phyloP scores from a whole-genome alignment of 2,888 invertebrate genomes.

The Stenolophus ochropezus region DNA sequence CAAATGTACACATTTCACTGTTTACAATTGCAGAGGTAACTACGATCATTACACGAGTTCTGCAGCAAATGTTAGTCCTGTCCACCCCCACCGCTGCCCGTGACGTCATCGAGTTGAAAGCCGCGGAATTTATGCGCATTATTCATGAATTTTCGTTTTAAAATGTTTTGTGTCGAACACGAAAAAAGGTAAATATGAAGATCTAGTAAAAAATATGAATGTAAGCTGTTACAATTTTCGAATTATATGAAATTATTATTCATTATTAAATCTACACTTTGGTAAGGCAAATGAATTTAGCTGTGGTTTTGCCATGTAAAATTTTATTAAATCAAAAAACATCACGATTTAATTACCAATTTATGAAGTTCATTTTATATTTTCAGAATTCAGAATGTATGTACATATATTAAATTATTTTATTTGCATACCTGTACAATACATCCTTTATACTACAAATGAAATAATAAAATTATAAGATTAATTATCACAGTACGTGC shows the following conservation, averaged over 20 bases:
- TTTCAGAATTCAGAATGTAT: too few species aligned
- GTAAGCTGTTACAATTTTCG: neutral
- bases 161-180: conserved; percentile 28
- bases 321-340: too few species aligned
- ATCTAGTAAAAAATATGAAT: neutral
- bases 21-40: conserved; percentile 1
- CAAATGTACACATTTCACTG: conserved; percentile 1
- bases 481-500: too few species aligned
- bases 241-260: neutral
- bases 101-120: conserved; percentile 43
- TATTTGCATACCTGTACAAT: too few species aligned
- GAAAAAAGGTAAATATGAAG: conserved; percentile 41
- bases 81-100: neutral
- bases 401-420: too few species aligned
- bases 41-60: conserved; percentile 19
- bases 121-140: conserved; percentile 49
- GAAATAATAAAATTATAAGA: too few species aligned
- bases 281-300: too few species aligned
- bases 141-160: conserved; percentile 43
- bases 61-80: conserved; percentile 33
- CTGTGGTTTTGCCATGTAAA: too few species aligned
- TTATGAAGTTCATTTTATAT: too few species aligned
- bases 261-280: too few species aligned
- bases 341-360: too few species aligned
- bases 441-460: too few species aligned